phyloP scores from a whole-genome alignment of 2,888 invertebrate genomes.

The Archips xylosteana region DNA sequence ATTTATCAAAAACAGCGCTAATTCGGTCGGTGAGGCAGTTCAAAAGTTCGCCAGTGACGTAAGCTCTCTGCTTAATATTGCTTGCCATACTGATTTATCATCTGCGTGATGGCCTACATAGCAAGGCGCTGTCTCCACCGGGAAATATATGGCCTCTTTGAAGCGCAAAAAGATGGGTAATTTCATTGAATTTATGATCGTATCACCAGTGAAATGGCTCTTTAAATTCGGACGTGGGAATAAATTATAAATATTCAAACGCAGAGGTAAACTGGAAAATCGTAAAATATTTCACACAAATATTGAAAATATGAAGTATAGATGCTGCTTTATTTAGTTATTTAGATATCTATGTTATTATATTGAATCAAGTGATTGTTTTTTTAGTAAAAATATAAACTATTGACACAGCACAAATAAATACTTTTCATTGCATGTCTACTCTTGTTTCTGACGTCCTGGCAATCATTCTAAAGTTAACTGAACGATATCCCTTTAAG shows the following conservation, averaged over 20 bases:
- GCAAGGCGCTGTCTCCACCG: constrained; percentile 75
- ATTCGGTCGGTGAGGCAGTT: constrained; percentile 3
- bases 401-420: no score
- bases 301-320: background rate
- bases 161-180: constrained; percentile 83
- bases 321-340: background rate
- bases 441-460: no score
- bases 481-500: no score
- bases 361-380: no score
- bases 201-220: constrained; percentile 76
- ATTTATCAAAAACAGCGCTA: constrained; percentile 11
- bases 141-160: constrained; percentile 82
- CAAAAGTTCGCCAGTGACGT: constrained; percentile 46
- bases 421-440: no score
- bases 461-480: no score
- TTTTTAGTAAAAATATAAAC: no score
- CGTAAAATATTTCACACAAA: background rate
- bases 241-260: constrained; percentile 66
- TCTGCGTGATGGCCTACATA: constrained; percentile 77
- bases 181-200: constrained; percentile 83
- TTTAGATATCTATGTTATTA: background rate
- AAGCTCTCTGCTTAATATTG: constrained; percentile 59
- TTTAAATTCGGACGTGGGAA: constrained; percentile 74
- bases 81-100: constrained; percentile 76
- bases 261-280: background rate